phyloP scores from a whole-genome alignment of 2,797 vertebrate species.

The Acipenser oxyrinchus region DNA sequence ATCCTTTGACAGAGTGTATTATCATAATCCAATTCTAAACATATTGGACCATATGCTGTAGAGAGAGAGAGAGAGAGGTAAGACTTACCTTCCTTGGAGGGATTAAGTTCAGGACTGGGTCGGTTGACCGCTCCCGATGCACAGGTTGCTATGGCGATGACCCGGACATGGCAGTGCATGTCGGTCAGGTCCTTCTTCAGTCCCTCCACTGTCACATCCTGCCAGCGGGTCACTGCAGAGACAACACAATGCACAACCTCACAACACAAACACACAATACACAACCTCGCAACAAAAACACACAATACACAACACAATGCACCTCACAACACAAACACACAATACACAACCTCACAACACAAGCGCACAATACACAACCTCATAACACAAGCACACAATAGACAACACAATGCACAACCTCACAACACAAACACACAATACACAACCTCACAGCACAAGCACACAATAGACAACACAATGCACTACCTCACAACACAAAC shows the following conservation, averaged over 20 bases:
- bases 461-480: no score
- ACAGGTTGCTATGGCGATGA: constrained; percentile 51
- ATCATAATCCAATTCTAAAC: constrained; percentile 11
- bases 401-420: constrained; percentile 21
- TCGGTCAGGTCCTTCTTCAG: constrained; percentile 37
- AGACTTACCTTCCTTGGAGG: constrained; percentile 18
- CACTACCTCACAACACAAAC: no score
- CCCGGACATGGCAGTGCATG: constrained; percentile 35
- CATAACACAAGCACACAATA: no score
- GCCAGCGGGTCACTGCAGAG: constrained; percentile 36
- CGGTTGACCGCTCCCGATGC: constrained; percentile 40
- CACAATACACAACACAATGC: no score
- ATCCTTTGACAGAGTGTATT: not conserved
- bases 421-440: no score
- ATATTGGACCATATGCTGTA: constrained; percentile 9
- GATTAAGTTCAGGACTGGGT: constrained; percentile 16
- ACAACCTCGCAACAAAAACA: no score
- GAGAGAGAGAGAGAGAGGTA: not conserved
- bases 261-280: no score
- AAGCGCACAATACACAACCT: constrained; percentile 20
- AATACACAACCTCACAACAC: constrained; percentile 21
- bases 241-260: no score
- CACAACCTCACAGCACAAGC: constrained; percentile 26
- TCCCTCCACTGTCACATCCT: constrained; percentile 43
- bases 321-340: no score